Evolutionary conservation across 2,797 vertebrate species (phyloP).

Genomic region (Crypturellus tataupa): DNA sequence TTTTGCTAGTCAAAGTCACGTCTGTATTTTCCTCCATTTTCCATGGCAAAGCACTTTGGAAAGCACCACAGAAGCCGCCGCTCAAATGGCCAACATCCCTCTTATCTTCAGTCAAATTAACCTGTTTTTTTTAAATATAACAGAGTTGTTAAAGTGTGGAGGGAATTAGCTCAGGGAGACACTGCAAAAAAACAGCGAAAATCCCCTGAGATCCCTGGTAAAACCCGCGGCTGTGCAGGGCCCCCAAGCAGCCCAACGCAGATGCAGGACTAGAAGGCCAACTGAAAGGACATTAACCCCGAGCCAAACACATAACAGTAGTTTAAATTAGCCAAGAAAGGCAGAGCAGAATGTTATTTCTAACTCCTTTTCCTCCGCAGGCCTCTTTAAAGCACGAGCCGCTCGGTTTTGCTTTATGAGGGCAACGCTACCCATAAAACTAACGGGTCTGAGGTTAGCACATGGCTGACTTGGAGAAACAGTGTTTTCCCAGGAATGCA

Average conservation of each 20-base stretch:
- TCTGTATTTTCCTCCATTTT: background rate
- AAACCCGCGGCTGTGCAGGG: background rate
- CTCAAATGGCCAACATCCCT: background rate
- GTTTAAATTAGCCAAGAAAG: constrained; percentile 67
- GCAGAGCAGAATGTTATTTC: constrained; percentile 61
- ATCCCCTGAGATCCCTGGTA: background rate
- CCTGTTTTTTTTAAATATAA: background rate
- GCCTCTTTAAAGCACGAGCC: constrained; percentile 50
- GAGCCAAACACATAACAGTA: constrained; percentile 72
- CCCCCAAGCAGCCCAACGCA: constrained; percentile 18
- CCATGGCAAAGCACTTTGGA: background rate
- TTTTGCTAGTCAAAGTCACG: background rate
- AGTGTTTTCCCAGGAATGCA: constrained; percentile 35
- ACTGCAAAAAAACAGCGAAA: background rate
- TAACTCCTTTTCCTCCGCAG: constrained; percentile 60
- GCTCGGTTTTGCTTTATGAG: constrained; percentile 70
- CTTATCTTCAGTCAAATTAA: background rate
- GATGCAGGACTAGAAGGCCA: constrained; percentile 63
- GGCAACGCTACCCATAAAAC: constrained; percentile 57
- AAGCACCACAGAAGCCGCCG: background rate
- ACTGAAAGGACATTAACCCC: constrained; percentile 73
- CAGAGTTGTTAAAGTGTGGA: background rate
- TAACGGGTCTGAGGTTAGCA: constrained; percentile 68
- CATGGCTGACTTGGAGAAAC: constrained; percentile 61
- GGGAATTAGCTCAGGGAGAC: background rate